phyloP scores from a whole-genome alignment of 2,113 vertebrate genomes.

The Dolichotis patagonum region DNA sequence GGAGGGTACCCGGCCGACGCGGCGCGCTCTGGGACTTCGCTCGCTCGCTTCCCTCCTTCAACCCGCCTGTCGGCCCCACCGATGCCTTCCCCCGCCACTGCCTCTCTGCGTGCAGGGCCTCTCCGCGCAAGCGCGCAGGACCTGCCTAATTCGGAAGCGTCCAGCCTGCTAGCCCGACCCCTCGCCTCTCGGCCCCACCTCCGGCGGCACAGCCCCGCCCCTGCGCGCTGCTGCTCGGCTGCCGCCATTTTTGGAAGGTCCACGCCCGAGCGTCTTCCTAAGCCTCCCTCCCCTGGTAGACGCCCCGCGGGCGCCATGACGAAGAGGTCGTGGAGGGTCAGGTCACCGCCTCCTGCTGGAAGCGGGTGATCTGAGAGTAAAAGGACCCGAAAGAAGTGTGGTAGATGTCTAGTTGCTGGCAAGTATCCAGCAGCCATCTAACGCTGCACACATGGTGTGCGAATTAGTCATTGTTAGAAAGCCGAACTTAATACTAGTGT shows the following conservation, averaged over 20 bases:
- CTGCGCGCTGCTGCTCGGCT: background rate
- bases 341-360: background rate
- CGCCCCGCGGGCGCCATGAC: slow-evolving; percentile 74
- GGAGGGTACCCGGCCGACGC: slow-evolving; percentile 77
- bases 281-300: background rate
- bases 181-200: slow-evolving; percentile 60
- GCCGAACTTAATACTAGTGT: background rate
- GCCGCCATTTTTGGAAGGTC: slow-evolving; percentile 87
- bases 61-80: slow-evolving; percentile 69
- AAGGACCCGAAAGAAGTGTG: background rate
- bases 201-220: slow-evolving; percentile 64
- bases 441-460: background rate
- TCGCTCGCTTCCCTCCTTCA: slow-evolving; percentile 71
- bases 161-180: slow-evolving; percentile 26
- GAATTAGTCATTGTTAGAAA: slow-evolving; percentile 45
- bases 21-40: slow-evolving; percentile 78
- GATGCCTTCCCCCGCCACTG: slow-evolving; percentile 68
- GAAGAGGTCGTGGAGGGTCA: slow-evolving; percentile 67
- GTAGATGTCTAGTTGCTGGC: background rate
- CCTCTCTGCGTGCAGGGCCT: slow-evolving; percentile 66
- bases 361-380: background rate
- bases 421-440: background rate
- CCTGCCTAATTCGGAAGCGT: background rate
- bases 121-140: slow-evolving; percentile 74
- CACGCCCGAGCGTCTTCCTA: background rate